Evolutionary conservation across 2,797 vertebrate species (phyloP).

Genomic region (Periparus ater): DNA sequence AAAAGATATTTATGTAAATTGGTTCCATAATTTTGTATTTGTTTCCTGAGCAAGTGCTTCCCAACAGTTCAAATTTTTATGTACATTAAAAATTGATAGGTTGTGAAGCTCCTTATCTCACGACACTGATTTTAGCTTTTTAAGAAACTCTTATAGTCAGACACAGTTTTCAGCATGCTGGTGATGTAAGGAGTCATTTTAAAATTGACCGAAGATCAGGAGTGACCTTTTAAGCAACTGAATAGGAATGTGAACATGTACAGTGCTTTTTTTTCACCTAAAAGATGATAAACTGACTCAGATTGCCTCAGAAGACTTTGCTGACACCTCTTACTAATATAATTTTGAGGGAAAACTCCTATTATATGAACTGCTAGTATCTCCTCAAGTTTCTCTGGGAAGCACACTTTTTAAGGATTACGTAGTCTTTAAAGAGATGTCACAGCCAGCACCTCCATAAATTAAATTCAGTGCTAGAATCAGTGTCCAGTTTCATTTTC

Average conservation of each 20-base stretch:
- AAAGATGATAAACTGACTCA: background rate
- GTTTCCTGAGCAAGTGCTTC: background rate
- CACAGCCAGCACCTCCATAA: constrained; percentile 39
- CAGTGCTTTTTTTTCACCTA: background rate
- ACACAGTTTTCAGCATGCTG: background rate
- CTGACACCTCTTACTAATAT: background rate
- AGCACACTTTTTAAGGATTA: background rate
- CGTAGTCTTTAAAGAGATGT: background rate
- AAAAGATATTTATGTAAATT: background rate
- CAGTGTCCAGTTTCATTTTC: constrained; percentile 10
- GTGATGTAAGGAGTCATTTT: background rate
- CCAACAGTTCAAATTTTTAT: background rate
- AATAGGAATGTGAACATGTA: background rate
- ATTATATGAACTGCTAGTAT: background rate
- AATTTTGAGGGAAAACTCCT: background rate
- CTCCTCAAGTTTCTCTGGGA: background rate
- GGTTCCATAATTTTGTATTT: background rate
- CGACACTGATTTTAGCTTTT: background rate
- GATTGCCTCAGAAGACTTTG: background rate
- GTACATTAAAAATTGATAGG: background rate
- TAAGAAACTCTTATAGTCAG: background rate
- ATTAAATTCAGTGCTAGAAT: constrained; percentile 38
- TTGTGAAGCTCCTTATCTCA: background rate
- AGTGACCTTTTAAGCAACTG: background rate
- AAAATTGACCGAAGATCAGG: background rate